Conservation (phyloP, 2,797 vertebrate genomes). For the Perodicticus potto region DNA sequence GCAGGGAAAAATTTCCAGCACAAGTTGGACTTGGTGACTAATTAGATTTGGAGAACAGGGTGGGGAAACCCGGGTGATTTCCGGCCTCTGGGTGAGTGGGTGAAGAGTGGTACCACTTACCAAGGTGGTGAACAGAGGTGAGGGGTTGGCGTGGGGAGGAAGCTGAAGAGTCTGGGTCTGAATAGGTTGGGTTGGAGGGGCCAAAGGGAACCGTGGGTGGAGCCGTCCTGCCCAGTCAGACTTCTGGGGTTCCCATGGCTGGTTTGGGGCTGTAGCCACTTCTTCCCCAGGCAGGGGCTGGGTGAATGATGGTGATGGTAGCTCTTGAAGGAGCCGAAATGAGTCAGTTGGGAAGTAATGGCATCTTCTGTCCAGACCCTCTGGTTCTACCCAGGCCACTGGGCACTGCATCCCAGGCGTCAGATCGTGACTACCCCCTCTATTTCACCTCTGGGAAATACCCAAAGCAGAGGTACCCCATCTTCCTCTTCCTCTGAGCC, state of each 20-base stretch:
- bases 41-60: not conserved
- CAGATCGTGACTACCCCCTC: not conserved
- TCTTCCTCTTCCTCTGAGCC: not conserved
- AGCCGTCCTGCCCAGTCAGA: rapidly evolving
- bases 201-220: not conserved
- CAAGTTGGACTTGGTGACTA: not conserved
- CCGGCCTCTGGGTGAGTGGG: not conserved
- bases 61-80: not conserved
- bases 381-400: not conserved
- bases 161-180: not conserved
- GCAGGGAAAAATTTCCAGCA: not conserved
- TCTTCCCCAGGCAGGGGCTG: not conserved
- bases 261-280: not conserved
- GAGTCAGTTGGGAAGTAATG: too few relatives aligned
- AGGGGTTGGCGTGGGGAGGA: not conserved
- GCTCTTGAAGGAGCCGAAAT: not conserved
- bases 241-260: not conserved
- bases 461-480: not conserved
- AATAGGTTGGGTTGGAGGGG: not conserved
- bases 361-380: not conserved
- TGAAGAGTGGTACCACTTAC: not conserved
- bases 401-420: not conserved
- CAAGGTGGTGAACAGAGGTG: not conserved
- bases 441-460: not conserved
- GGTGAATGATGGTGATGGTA: not conserved